Evolutionary conservation across 2,797 vertebrate genomes (phyloP), one percentile per base, ranked within the genome.

Genomic region (Diglossa cyanea): DNA sequence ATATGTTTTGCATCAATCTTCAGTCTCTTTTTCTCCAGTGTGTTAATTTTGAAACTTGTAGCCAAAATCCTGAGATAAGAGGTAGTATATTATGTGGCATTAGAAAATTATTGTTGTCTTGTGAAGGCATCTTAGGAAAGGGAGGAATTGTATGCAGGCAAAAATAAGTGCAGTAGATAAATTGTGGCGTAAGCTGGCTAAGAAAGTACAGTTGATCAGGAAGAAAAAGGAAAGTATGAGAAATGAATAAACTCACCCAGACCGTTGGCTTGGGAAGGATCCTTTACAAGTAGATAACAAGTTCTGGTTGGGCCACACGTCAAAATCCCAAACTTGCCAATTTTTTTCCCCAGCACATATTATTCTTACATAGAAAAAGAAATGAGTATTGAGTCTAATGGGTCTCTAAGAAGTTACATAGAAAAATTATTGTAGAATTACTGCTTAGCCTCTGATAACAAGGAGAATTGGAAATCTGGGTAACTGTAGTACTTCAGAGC

Each of bases 401-500:
- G n/a, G 37, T 39, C 42, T 67, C 62, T 81, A 79, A 92, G 24
- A 88, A 71, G n/a, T 76, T 81, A 40, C 26, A 62, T 5, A 60
- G 45, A 84, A 86, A 96, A 93, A 84, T 15, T 92, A 79, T 79
- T 88, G 48, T 68, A 77, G 81, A 72, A 72, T 86, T 95, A 39
- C 23, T 33, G 23, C 58, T 87, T 88, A 92, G 74, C 65, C 72
- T 86, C 91, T 65, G 33, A 28, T 86, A 84, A 57, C 35, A 86
- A 70, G 78, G 93, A 85, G 61, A 79, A 88, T 13, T 58, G 10
- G 50, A 62, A 83, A 87, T 87, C 28, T 74, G n/a, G 31, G 44
- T 44, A 78, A 35, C 17, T 67, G 72, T 54, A 73, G 44, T 76
- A 58, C 47, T 90, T 90, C 60, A 90, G 40, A 80, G n/a, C 78